These are phyloP conservation scores for Reinhardtius hippoglossoides DNA, from an alignment of 2,113 vertebrate genomes.

Conservation along the genomic window DNA sequence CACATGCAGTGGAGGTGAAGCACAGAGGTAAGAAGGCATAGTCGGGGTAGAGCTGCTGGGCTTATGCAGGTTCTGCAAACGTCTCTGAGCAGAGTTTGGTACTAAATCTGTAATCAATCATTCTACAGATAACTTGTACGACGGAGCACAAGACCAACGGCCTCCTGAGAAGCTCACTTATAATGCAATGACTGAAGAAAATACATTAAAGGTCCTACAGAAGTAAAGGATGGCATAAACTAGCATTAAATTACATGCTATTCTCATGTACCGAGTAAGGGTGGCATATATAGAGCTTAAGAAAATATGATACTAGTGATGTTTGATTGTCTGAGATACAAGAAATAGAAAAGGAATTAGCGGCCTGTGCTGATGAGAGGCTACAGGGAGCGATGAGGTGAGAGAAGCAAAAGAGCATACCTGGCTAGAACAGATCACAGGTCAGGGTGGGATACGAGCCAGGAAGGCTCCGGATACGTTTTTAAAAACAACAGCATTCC, in stretches of 20 bases:
- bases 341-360: constrained; percentile 63
- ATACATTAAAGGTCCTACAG: constrained; percentile 53
- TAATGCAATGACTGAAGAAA: constrained; percentile 42
- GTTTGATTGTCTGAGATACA: constrained; percentile 79
- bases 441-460: constrained; percentile 43
- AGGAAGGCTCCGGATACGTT: constrained; percentile 23
- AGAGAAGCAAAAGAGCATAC: constrained; percentile 63
- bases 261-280: constrained; percentile 49
- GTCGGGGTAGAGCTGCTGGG: constrained; percentile 45
- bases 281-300: constrained; percentile 60
- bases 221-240: constrained; percentile 61
- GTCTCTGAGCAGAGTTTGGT: constrained; percentile 39
- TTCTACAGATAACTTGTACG: constrained; percentile 41
- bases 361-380: constrained; percentile 65
- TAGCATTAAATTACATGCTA: constrained; percentile 61
- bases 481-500: constrained; percentile 63
- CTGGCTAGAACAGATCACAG: constrained; percentile 52
- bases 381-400: constrained; percentile 59
- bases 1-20: constrained; percentile 76
- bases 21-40: constrained; percentile 70
- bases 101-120: constrained; percentile 41
- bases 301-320: constrained; percentile 70
- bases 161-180: constrained; percentile 40
- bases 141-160: constrained; percentile 7
- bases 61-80: constrained; percentile 38